Conservation (phyloP, 1,140 invertebrate genomes). For the Meloidogyne hapla region DNA sequence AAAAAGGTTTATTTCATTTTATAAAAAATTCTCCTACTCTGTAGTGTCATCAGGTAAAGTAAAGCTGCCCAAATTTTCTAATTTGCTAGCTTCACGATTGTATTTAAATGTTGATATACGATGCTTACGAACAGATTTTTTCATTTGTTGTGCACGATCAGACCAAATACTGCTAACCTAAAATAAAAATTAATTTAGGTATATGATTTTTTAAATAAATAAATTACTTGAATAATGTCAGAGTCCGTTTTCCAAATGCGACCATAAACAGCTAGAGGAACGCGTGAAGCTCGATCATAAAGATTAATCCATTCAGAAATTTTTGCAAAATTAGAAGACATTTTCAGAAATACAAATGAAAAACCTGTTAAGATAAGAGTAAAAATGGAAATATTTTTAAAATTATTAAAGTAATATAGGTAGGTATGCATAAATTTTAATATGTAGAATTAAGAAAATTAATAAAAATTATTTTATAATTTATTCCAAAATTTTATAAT, state of each 20-base stretch:
- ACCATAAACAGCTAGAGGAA: neutral
- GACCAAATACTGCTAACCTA: slow-evolving; percentile 47
- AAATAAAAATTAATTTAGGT: slow-evolving; percentile 17
- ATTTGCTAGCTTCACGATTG: slow-evolving; percentile 19
- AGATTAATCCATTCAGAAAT: neutral
- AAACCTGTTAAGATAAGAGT: too few species aligned
- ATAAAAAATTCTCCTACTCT: neutral
- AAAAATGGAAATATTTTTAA: too few species aligned
- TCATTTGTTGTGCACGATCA: slow-evolving; percentile 47
- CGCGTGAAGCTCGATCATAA: neutral
- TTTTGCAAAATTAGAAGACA: neutral
- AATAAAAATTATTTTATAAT: too few species aligned
- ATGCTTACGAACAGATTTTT: slow-evolving; percentile 43
- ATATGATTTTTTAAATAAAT: neutral
- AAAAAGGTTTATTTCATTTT: neutral
- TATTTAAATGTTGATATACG: slow-evolving; percentile 31
- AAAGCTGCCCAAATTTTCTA: slow-evolving; percentile 24
- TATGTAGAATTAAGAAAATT: too few species aligned
- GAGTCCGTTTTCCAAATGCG: neutral
- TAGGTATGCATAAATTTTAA: too few species aligned
- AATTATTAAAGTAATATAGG: too few species aligned
- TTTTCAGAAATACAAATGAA: neutral
- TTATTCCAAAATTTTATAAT: too few species aligned
- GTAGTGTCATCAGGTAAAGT: slow-evolving; percentile 32
- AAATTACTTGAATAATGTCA: neutral